Percentiles rank a stretch among this genome's conserved stretches.
Conservation (phyloP, 2,888 invertebrate genomes). For the Rhagonycha fulva region DNA sequence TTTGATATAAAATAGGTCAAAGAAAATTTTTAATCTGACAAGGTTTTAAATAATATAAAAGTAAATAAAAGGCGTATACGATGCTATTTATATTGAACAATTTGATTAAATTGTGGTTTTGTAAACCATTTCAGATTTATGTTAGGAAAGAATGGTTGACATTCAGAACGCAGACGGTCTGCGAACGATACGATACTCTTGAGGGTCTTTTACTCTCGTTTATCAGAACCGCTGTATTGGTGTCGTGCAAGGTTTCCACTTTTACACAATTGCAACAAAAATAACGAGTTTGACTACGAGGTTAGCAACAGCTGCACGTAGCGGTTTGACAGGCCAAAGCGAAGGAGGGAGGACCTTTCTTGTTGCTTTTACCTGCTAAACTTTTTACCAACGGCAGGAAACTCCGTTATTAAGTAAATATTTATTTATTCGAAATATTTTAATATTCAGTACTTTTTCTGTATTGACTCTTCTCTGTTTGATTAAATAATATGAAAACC, state of each 20-base stretch:
- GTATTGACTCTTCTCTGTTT: background rate
- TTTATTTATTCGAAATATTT: background rate
- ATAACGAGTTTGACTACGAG: slow-evolving; percentile 21
- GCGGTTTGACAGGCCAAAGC: slow-evolving; percentile 36
- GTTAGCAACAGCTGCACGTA: slow-evolving; percentile 33
- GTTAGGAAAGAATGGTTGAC: slow-evolving; percentile 42
- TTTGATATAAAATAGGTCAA: background rate
- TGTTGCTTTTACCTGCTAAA: slow-evolving; percentile 45
- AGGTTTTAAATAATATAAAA: background rate
- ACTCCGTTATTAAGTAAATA: background rate
- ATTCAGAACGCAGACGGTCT: slow-evolving; percentile 42
- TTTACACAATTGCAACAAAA: slow-evolving; percentile 19
- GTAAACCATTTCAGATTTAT: slow-evolving; percentile 46
- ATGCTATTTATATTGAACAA: slow-evolving; percentile 46
- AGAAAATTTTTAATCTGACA: background rate
- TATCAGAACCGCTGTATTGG: slow-evolving; percentile 43
- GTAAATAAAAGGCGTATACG: background rate
- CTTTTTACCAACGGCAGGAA: slow-evolving; percentile 48
- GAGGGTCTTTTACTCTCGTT: slow-evolving; percentile 46
- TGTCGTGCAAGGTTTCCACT: slow-evolving; percentile 29
- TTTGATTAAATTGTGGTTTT: slow-evolving; percentile 48
- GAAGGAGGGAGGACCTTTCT: slow-evolving; percentile 39
- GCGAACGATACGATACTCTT: slow-evolving; percentile 44
- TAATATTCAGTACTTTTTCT: background rate
- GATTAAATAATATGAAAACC: background rate